Base-by-base conservation (phyloP, 2,113 vertebrate genomes). In the Morone chrysops region DNA sequence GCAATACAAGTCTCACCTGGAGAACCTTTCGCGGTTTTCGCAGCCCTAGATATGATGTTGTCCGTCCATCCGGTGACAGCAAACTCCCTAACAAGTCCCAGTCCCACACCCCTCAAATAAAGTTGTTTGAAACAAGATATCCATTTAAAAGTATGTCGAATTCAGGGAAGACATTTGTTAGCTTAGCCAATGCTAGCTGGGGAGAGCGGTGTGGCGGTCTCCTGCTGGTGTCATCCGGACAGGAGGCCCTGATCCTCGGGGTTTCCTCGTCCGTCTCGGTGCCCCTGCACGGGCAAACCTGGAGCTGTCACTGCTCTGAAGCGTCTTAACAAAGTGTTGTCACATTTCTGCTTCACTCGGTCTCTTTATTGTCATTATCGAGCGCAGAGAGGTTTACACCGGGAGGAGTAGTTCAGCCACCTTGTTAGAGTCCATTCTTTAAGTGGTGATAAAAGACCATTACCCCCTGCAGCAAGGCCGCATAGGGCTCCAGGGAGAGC, bases 241-340 rank as follows among this genome's bases (percentile, higher is more conserved):
- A 80, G 82, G 59, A 93, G 93, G 92, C 93, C 92, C 85, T 78
- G 89, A 94, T 95, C 94, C 93, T 92, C 93, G 92, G 94, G 85
- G 84, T 95, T 93, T 94, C 90, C 94, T 92, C 41, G 75, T 76
- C 78, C 70, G 81, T 70, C 75, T 80, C 13, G 82, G 56, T 66
- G 82, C 84, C 87, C 76, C 71, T 65, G 71, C 80, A 82, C 82
- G 84, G 87, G 82, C 57, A 68, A 82, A 62, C 80, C 72, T 47
- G 60, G 83, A 87, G 84, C 82, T 86, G 77, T 86, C 82, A 84
- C 2, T 67, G 83, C 89, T 82, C 78, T 81, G 82, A 77, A 86
- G 85, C 80, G 59, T 83, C 69, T 18, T 45, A 13, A 69, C 81
- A 77, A 31, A 91, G 68, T 87, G 87, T 41, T 83, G 85, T 93